A percentile compares a stretch with the other conserved stretches of the same genome.
phyloP scores from a whole-genome alignment of 1,140 invertebrate species.

The Microplitis mediator region DNA sequence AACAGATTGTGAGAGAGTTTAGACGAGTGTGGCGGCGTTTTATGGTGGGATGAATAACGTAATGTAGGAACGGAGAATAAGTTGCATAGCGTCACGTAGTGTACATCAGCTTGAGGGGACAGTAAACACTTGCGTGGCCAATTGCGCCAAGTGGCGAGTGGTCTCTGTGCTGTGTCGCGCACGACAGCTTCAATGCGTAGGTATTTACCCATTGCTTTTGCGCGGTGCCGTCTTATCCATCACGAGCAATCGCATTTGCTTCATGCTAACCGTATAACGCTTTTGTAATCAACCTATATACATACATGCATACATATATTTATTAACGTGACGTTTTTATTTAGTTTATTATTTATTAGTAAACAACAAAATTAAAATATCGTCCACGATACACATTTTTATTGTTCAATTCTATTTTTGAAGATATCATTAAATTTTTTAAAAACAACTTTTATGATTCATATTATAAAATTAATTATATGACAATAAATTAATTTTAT shows the following conservation, averaged over 20 bases:
- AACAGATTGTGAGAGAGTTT: too few relatives aligned
- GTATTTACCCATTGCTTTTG: slow-evolving; percentile 22
- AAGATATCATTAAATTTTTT: neutral
- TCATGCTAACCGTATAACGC: neutral
- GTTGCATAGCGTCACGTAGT: slow-evolving; percentile 58
- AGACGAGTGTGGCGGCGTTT: slow-evolving; percentile 3
- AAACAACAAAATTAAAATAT: too few relatives aligned
- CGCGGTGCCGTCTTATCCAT: slow-evolving; percentile 1
- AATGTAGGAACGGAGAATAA: slow-evolving; percentile 25
- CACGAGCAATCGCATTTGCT: neutral
- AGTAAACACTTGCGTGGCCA: slow-evolving; percentile 60
- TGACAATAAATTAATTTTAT: too few relatives aligned
- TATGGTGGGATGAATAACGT: neutral
- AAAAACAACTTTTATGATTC: neutral
- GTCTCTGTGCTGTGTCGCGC: slow-evolving; percentile 15
- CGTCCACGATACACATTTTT: too few relatives aligned
- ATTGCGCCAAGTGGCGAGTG: slow-evolving; percentile 58
- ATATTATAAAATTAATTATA: too few relatives aligned
- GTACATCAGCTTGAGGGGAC: slow-evolving; percentile 42
- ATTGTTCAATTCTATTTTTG: neutral
- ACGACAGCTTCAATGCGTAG: slow-evolving; percentile 18
- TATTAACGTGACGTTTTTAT: neutral
- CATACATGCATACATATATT: neutral
- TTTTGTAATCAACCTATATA: neutral
- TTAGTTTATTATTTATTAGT: too few relatives aligned